Evolutionary conservation across 2,113 vertebrate genomes (phyloP).

Genomic region (Larimichthys polyactis): DNA sequence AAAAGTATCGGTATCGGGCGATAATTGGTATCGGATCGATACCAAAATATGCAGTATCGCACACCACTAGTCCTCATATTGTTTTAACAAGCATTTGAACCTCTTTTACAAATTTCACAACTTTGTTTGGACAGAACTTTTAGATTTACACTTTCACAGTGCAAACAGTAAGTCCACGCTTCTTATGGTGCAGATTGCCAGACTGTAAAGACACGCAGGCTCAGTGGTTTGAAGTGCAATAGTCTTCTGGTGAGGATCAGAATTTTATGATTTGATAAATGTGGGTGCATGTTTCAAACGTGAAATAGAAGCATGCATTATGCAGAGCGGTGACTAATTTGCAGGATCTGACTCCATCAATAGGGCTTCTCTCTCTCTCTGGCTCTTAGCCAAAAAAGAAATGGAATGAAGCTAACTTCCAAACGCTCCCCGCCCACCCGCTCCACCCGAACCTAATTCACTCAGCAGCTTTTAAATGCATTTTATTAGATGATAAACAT

Average conservation of each 20-base stretch:
- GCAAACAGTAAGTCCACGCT: background rate
- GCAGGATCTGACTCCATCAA: background rate
- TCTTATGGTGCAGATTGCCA: background rate
- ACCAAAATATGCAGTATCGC: too few species aligned
- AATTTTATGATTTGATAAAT: background rate
- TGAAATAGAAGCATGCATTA: background rate
- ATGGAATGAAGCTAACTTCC: conserved; percentile 17
- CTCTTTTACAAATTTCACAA: too few species aligned
- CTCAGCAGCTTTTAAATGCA: conserved; percentile 14
- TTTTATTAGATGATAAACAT: conserved; percentile 17
- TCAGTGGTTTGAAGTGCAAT: background rate
- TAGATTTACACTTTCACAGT: background rate
- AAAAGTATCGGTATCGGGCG: too few species aligned
- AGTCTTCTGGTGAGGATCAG: too few species aligned
- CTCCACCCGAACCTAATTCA: background rate
- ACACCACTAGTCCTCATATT: too few species aligned
- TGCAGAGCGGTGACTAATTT: background rate
- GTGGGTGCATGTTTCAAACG: background rate
- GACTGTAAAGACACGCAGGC: background rate
- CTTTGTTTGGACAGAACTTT: too few species aligned
- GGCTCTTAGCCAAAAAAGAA: conserved; percentile 6
- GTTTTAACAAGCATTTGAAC: too few species aligned
- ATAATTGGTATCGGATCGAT: too few species aligned
- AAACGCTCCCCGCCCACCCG: background rate
- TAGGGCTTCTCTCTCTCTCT: background rate